Base-by-base conservation (phyloP, 2,888 invertebrate genomes). In the Rhabditophanes sp. region DNA sequence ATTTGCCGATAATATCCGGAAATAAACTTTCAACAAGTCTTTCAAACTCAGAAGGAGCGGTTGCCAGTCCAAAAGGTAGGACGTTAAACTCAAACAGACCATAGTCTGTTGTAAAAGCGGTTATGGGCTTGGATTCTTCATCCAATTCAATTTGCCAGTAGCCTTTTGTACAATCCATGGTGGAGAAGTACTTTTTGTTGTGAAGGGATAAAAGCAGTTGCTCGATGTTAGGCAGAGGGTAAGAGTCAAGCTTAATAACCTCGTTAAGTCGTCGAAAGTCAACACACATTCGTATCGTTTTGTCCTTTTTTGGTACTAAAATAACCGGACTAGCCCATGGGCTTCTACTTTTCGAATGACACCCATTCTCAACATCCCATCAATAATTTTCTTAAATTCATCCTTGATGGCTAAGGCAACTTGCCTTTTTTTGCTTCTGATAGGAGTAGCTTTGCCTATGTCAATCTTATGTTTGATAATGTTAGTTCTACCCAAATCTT, bases 241-340 rank as follows among this genome's bases (percentile, higher is more conserved):
- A 44, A 2, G 42, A 41, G 32, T 53, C 50, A 3, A 24, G 6
- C 11, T 30, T 27, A 1, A 44, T 41, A 3, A 44, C 27, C 6
- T 32, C 33, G 25, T 53, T 53, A n/a, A 53, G 25, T 9, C 30
- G 30, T 6, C 53, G 23, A 29, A 38, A 53, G 30, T 53, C 52
- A 4, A 53, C 37, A 25, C 51, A 53, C 18, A 48, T 32, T 7
- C 50, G 16, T 1, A 51, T 29, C 7, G 20, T 25, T 1, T 44
- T 44, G 24, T 51, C 46, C 37, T 62, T 63, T 44, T 66, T 68
- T n/a, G 44, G 45, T 2, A 65, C 64, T 1, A 67, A 30, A 3
- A 66, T 59, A 3, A 65, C 46, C 0, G 65, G 66, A 1, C 56
- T 46, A 4, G 56, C 45, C 59, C 61, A 68, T 1, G 66, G 65